phyloP scores from a whole-genome alignment of 2,888 invertebrate genomes.

The Galeruca laticollis region DNA sequence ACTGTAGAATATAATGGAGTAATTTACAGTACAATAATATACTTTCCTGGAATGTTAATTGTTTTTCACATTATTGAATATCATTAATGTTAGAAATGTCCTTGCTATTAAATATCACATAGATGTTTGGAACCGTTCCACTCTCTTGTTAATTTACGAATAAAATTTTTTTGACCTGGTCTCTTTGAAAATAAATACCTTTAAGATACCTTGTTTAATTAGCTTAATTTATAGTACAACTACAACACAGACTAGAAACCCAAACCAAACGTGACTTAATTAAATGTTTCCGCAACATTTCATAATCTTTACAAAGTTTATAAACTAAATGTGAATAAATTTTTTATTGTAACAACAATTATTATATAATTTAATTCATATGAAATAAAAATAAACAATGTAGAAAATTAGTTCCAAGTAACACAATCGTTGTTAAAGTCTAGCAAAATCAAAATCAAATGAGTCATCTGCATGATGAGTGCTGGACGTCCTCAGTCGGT shows the following conservation, averaged over 20 bases:
- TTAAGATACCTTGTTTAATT: not conserved
- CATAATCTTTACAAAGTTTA: too few species aligned
- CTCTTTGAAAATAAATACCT: not conserved
- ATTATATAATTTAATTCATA: not conserved
- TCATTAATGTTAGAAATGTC: too few species aligned
- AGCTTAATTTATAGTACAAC: not conserved
- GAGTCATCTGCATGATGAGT: too few species aligned
- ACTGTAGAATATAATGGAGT: too few species aligned
- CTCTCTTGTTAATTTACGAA: not conserved
- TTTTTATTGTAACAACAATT: not conserved
- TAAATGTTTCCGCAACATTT: too few species aligned
- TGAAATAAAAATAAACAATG: not conserved
- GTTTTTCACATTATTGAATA: too few species aligned
- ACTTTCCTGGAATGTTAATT: too few species aligned
- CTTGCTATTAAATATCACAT: too few species aligned
- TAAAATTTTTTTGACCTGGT: not conserved
- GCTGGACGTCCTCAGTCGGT: too few species aligned
- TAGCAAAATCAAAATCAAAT: not conserved
- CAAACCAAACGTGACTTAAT: not conserved
- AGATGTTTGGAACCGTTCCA: too few species aligned
- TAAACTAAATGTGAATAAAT: not conserved
- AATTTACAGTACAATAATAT: too few species aligned
- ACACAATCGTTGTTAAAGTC: not conserved
- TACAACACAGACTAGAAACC: not conserved
- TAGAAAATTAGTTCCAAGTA: not conserved